Conservation (phyloP, 2,888 invertebrate genomes). For the Calliopum simillimum region DNA sequence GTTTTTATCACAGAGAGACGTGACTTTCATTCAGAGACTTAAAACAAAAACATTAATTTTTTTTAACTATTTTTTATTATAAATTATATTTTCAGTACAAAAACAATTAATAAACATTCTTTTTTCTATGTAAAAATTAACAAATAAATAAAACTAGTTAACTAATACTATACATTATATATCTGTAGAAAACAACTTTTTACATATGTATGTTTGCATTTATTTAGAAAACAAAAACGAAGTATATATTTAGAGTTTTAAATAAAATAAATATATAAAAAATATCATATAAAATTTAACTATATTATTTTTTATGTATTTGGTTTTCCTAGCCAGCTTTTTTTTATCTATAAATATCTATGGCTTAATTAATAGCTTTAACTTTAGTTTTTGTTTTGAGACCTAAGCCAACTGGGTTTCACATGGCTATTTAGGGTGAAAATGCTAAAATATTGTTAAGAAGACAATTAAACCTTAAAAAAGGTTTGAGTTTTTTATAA, state of each 20-base stretch:
- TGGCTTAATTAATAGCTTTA: background rate
- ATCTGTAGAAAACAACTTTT: slow-evolving; percentile 9
- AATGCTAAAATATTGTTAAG: no score
- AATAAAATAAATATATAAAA: no score
- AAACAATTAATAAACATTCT: slow-evolving; percentile 14
- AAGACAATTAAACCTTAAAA: no score
- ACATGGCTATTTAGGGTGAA: no score
- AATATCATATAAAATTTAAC: slow-evolving; percentile 6
- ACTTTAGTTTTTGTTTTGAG: background rate
- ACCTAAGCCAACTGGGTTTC: background rate
- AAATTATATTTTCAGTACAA: slow-evolving; percentile 34
- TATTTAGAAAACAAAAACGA: no score
- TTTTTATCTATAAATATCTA: background rate
- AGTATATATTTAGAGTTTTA: background rate
- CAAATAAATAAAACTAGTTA: slow-evolving; percentile 10
- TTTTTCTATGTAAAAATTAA: background rate
- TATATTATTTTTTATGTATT: slow-evolving; percentile 27
- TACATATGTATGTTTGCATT: background rate
- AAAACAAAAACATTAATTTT: slow-evolving; percentile 22
- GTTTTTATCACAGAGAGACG: slow-evolving; percentile 60
- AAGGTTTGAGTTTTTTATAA: no score
- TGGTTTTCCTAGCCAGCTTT: slow-evolving; percentile 22
- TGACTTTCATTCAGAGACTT: slow-evolving; percentile 48
- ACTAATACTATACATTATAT: background rate
- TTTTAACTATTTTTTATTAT: slow-evolving; percentile 11